Evolutionary conservation across 2,113 vertebrate species (phyloP).

Genomic region (Dipodomys spectabilis): DNA sequence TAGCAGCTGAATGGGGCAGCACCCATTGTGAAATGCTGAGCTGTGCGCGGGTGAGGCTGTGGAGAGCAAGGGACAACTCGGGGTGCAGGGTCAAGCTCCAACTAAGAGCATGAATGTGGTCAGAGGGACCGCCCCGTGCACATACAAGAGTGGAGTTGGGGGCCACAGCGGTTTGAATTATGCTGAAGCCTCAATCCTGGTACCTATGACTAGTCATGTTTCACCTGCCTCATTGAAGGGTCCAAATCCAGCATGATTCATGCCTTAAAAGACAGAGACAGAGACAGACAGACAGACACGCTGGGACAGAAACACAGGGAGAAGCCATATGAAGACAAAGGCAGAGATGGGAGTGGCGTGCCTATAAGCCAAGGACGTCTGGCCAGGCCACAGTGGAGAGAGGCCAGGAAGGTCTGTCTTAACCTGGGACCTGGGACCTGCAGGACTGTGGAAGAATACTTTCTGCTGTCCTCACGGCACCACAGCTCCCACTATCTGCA

Average conservation of each 20-base stretch:
- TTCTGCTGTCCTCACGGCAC: neutral
- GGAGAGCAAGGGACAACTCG: accelerated
- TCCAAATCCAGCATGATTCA: accelerated
- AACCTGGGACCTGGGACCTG: neutral
- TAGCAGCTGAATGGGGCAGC: neutral
- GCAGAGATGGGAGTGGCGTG: neutral
- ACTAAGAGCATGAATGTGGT: neutral
- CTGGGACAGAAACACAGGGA: too few species aligned
- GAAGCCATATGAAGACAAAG: neutral
- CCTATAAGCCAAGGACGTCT: too few species aligned
- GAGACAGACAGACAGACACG: neutral
- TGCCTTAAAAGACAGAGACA: neutral
- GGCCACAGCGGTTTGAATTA: accelerated
- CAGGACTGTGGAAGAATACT: neutral
- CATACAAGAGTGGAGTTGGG: accelerated
- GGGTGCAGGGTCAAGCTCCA: neutral
- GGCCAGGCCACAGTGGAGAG: neutral
- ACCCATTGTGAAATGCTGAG: accelerated
- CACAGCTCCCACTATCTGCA: too few species aligned
- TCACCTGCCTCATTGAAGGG: too few species aligned
- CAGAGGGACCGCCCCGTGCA: accelerated
- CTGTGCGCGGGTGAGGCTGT: neutral
- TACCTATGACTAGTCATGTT: neutral
- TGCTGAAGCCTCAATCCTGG: neutral
- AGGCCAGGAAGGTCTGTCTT: neutral